Evolutionary conservation across 2,888 invertebrate genomes (phyloP).

Genomic region (Drosophila conformis): DNA sequence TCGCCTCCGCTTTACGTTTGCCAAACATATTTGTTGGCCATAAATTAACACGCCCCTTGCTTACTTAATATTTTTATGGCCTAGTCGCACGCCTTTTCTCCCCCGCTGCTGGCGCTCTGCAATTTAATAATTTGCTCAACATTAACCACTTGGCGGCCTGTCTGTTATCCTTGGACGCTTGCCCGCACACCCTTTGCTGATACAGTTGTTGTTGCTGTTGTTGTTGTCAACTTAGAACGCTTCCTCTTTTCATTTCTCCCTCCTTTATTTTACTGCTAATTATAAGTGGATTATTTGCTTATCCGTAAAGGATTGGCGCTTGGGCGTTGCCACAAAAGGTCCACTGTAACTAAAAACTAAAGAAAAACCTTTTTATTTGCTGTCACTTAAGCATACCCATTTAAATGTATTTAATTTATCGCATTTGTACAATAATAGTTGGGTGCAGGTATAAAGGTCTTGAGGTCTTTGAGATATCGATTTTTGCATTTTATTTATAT

Average conservation of each 20-base stretch:
- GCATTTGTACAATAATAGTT: not conserved
- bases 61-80: constrained; percentile 68
- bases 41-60: constrained; percentile 68
- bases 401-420: constrained; percentile 3
- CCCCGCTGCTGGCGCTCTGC: constrained; percentile 12
- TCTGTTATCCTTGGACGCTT: constrained; percentile 28
- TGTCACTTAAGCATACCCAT: not conserved
- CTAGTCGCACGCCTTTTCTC: constrained; percentile 22
- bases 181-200: constrained; percentile 36
- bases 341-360: constrained; percentile 1
- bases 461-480: not conserved
- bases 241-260: not conserved
- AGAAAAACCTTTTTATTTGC: not conserved
- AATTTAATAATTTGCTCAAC: constrained; percentile 72
- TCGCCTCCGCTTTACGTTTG: constrained; percentile 46
- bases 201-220: not conserved
- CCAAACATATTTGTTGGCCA: constrained; percentile 68
- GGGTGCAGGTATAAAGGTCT: not conserved
- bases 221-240: constrained; percentile 1
- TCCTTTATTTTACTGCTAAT: constrained; percentile 23
- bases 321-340: constrained; percentile 7
- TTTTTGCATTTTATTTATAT: not conserved
- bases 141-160: constrained; percentile 65
- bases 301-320: constrained; percentile 55
- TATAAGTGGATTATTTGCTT: constrained; percentile 80